Conservation (phyloP, 2,888 invertebrate species). For the Calephelis perditalis region DNA sequence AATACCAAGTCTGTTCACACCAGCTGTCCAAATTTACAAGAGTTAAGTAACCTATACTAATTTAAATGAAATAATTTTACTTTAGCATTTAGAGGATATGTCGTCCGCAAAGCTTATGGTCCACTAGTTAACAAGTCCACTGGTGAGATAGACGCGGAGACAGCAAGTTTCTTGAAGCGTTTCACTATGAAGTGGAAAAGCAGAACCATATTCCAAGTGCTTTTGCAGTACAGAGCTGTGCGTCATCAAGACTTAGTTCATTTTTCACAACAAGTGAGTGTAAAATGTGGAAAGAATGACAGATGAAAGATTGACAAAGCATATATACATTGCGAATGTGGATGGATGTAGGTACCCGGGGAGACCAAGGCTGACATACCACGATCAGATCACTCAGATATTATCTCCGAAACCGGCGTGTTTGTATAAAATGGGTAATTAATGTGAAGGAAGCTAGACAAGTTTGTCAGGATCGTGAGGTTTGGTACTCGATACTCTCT, state of each 20-base stretch:
- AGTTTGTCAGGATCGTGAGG: too few relatives aligned
- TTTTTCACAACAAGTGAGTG: constrained; percentile 89
- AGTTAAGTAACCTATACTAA: not conserved
- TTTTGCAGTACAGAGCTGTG: constrained; percentile 88
- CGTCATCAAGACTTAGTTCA: constrained; percentile 90
- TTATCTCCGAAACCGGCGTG: too few relatives aligned
- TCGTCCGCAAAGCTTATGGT: constrained; percentile 81
- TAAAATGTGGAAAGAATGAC: too few relatives aligned
- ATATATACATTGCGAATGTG: too few relatives aligned
- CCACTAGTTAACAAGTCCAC: constrained; percentile 79
- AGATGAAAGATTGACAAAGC: too few relatives aligned
- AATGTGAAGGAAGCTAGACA: too few relatives aligned
- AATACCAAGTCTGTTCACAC: not conserved
- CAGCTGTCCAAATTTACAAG: too few relatives aligned
- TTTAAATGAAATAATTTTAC: constrained; percentile 16
- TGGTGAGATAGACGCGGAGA: constrained; percentile 82
- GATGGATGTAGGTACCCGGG: too few relatives aligned
- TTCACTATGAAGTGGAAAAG: constrained; percentile 90
- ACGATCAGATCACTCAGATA: too few relatives aligned
- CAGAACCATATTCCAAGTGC: constrained; percentile 88
- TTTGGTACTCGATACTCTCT: too few relatives aligned
- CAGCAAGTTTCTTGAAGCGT: constrained; percentile 84
- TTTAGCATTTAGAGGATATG: constrained; percentile 85
- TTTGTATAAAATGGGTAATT: too few relatives aligned
- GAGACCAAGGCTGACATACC: too few relatives aligned